Conservation (phyloP, 2,888 invertebrate species). For the Tetranychus piercei region DNA sequence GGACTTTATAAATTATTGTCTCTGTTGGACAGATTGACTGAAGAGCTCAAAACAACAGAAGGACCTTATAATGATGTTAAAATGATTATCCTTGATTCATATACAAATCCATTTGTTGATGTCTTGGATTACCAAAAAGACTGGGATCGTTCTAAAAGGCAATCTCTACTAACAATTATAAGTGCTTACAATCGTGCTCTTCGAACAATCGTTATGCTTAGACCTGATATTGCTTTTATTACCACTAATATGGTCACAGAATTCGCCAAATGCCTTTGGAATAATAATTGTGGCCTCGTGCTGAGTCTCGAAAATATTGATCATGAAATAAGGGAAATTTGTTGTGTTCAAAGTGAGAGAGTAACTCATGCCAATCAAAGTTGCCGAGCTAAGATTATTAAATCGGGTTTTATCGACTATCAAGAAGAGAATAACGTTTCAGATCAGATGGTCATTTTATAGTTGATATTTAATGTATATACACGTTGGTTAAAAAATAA, state of each 20-base stretch:
- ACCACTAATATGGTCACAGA: neutral
- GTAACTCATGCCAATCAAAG: neutral
- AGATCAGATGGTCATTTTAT: neutral
- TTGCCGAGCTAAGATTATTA: neutral
- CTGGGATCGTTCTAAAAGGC: neutral
- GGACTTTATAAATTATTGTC: neutral
- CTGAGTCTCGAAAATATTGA: neutral
- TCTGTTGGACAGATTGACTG: neutral
- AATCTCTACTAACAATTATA: neutral
- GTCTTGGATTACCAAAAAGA: neutral
- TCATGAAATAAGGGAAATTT: neutral
- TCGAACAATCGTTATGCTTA: neutral
- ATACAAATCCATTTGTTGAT: conserved; percentile 3
- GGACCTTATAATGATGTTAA: neutral
- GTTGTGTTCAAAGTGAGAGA: neutral
- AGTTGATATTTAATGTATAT: neutral
- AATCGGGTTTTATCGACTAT: neutral
- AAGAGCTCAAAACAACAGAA: neutral
- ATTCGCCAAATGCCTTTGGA: neutral
- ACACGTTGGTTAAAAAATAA: neutral
- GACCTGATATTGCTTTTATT: neutral
- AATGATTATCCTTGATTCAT: conserved; percentile 5
- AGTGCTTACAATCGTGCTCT: conserved; percentile 4
- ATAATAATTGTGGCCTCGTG: conserved; percentile 5
- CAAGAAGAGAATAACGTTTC: neutral